These are phyloP conservation scores for Esox masquinongy DNA, from an alignment of 2,797 vertebrate genomes.

Conservation along the genomic window DNA sequence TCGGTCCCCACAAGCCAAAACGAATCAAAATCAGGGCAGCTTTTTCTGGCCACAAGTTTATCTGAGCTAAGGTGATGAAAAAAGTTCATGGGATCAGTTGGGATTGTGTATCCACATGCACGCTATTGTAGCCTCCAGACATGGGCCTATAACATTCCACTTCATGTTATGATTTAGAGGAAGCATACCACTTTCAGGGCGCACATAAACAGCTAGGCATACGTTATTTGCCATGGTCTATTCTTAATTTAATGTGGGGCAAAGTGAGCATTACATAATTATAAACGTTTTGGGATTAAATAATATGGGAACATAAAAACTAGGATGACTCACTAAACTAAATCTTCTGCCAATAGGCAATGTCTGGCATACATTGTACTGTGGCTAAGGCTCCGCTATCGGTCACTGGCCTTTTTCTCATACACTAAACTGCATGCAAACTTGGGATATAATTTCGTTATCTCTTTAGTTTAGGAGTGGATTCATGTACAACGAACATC, in stretches of 20 bases:
- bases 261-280: not conserved
- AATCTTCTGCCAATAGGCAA: not conserved
- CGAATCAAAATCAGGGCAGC: conserved; percentile 33
- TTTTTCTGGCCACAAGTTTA: conserved; percentile 32
- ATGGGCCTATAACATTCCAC: not conserved
- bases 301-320: not conserved
- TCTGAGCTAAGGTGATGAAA: conserved; percentile 51
- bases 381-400: not conserved
- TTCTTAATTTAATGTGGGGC: not conserved
- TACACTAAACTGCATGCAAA: not conserved
- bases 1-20: conserved; percentile 24
- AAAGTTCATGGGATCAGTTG: conserved; percentile 27
- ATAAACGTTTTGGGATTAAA: not conserved
- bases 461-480: not conserved
- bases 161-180: not conserved
- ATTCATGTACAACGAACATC: not conserved
- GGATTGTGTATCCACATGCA: conserved; percentile 18
- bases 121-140: conserved; percentile 7
- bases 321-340: not conserved
- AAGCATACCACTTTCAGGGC: not conserved
- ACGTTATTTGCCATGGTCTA: not conserved
- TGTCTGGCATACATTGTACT: not conserved
- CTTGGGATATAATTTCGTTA: not conserved
- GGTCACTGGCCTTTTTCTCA: not conserved
- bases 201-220: not conserved